Evolutionary conservation across 2,888 invertebrate species (phyloP), one percentile per base, ranked within the genome.

Genomic region (Pachymerium ferrugineum): DNA sequence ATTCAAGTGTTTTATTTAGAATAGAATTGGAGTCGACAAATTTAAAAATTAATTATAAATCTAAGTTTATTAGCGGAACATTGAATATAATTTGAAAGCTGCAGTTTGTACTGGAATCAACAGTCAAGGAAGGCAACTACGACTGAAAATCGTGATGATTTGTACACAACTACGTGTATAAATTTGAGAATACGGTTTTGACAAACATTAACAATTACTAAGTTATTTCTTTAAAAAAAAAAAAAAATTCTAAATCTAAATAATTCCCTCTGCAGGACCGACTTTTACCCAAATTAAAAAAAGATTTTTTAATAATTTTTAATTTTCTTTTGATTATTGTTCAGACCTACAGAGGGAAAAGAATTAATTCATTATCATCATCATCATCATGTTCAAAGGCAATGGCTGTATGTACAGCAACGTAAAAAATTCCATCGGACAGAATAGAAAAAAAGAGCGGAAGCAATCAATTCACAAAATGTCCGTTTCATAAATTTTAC

Each of bases 401-500:
- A n/a, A n/a, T 35, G 38, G 38, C 12, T 35, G 10, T 35, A n/a
- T 12, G 38, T 12, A 35, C 33, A 33, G 12, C 5, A 33, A 33
- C 33, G 10, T 54, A 54, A 54, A 54, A 22, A 54, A 22, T 54
- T 54, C 8, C 4, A 6, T 19, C 4, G 4, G 16, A 22, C 8
- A 54, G 14, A 54, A 33, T 8, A 33, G 12, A 33, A 33, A 33
- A 33, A 33, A 33, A 33, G 5, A 8, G 33, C 33, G n/a, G n/a
- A n/a, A n/a, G n/a, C n/a, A n/a, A n/a, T n/a, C n/a, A n/a, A n/a
- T 72, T 80, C 77, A 94, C 88, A 94, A 91, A 85, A 94, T 94
- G 83, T 94, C 94, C 78, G 94, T 94, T 86, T 94, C 94, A 84
- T 94, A 94, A 86, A 80, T 79, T 76, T 79, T 79, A 69, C 73